Evolutionary conservation across 35 echinoderm and acorn worm genomes (phyloP), one percentile per base, ranked within the genome.

Genomic region (Ptychodera flava): DNA sequence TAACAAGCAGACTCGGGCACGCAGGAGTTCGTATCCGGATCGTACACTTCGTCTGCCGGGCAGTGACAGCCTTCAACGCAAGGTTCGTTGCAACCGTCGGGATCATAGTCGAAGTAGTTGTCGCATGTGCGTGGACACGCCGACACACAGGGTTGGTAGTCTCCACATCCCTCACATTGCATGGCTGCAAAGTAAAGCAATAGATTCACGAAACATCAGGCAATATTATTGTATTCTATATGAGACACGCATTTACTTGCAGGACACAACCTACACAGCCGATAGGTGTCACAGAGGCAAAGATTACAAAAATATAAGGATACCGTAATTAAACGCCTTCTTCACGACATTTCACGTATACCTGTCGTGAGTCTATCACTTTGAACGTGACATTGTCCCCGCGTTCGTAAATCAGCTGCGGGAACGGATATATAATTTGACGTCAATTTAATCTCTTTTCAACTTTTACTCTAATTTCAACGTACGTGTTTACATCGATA

Each of bases 51-150:
- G 35, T 28, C 31, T 12, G 33, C 80, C 16, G 33, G 31, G n/a
- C 80, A 81, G 33, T 81, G 31, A 32, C 80, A 81, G 1, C 80
- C 80, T 81, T 81, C 80, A 81, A 81, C 80, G n/a, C 80, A 81
- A 34, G 31, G 31, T 1, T 81, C 80, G 35, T 34, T 81, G 33
- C 35, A 31, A 81, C 80, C 33, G 14, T 32, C n/a, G 1, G 33
- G 1, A 0, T 81, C 80, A 1, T 32, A 1, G 80, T 34, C n/a
- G n/a, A n/a, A 81, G 28, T 81, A 33, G 31, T 81, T 81, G 30
- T 81, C 80, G 35, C 80, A 81, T 31, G 80, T 81, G 33, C 35
- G 15, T 81, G 80, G 80, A 33, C 80, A 81, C 16, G 80, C 31
- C 16, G 80, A 14, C 0, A 34, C 35, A 28, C 80, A 81, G 80